phyloP scores from a whole-genome alignment of 2,113 vertebrate species.

The Axis porcinus region DNA sequence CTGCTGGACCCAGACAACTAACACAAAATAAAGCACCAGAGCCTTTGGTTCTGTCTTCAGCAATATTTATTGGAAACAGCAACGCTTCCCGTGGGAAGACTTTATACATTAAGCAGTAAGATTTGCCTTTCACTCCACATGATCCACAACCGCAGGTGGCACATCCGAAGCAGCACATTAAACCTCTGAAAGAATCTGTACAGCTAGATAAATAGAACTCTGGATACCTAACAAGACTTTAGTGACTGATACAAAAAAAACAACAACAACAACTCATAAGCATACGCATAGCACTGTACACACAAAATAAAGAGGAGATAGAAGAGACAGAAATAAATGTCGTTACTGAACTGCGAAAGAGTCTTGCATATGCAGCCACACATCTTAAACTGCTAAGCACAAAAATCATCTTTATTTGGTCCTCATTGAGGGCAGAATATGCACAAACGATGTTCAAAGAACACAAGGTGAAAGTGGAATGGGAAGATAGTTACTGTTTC shows the following conservation, averaged over 20 bases:
- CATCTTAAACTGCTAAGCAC: slow-evolving; percentile 77
- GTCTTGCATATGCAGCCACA: slow-evolving; percentile 77
- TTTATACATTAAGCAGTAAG: slow-evolving; percentile 83
- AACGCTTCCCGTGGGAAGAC: slow-evolving; percentile 78
- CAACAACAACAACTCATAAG: slow-evolving; percentile 71
- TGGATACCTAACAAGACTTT: slow-evolving; percentile 81
- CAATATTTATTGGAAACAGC: slow-evolving; percentile 86
- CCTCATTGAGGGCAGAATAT: slow-evolving; percentile 98
- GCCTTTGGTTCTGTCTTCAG: slow-evolving; percentile 74
- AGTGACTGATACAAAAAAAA: slow-evolving; percentile 83
- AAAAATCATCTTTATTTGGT: slow-evolving; percentile 82
- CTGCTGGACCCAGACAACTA: slow-evolving; percentile 15
- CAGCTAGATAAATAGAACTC: slow-evolving; percentile 90
- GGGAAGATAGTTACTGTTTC: slow-evolving; percentile 60
- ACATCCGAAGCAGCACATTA: slow-evolving; percentile 82
- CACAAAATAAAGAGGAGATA: slow-evolving; percentile 83
- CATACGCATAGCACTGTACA: slow-evolving; percentile 85
- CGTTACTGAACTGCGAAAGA: slow-evolving; percentile 61
- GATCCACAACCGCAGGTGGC: slow-evolving; percentile 84
- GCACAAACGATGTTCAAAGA: slow-evolving; percentile 85
- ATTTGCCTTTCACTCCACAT: slow-evolving; percentile 79
- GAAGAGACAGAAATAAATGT: background rate
- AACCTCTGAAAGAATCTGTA: slow-evolving; percentile 83
- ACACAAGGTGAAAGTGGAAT: slow-evolving; percentile 79
- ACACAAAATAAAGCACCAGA: slow-evolving; percentile 47